phyloP scores from a whole-genome alignment of 2,113 vertebrate species.

The Phoxinus phoxinus region DNA sequence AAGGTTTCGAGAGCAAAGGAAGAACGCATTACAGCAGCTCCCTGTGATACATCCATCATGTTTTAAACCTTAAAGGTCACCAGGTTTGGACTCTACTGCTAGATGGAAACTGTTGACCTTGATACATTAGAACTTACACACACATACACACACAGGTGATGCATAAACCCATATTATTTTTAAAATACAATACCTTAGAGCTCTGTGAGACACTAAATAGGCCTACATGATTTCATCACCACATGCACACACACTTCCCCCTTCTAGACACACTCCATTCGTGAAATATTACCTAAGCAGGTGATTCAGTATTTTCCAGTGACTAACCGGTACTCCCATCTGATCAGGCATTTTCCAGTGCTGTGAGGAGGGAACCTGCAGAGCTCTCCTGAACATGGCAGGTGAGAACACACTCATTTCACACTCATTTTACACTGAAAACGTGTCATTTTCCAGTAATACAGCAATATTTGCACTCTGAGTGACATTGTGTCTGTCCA shows the following conservation, averaged over 20 bases:
- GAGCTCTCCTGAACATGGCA: conserved; percentile 37
- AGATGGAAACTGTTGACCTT: conserved; percentile 28
- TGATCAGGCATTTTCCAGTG: conserved; percentile 36
- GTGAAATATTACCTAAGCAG: conserved; percentile 41
- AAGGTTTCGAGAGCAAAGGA: neutral
- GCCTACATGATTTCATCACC: neutral
- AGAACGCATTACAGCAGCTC: neutral
- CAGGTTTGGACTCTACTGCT: neutral
- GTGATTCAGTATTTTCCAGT: conserved; percentile 47
- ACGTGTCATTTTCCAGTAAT: conserved; percentile 11
- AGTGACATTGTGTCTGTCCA: neutral
- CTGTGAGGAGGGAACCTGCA: neutral
- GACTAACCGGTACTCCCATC: conserved; percentile 26
- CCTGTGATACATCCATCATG: neutral
- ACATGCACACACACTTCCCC: neutral
- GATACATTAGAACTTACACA: neutral
- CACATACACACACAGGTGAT: neutral
- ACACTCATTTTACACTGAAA: conserved; percentile 11
- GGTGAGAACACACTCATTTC: conserved; percentile 2
- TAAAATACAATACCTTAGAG: conserved; percentile 7
- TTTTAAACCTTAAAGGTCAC: conserved; percentile 30
- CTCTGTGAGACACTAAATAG: conserved; percentile 17
- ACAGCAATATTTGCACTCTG: conserved; percentile 18
- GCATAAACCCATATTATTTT: conserved; percentile 21
- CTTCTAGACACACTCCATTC: neutral